Evolutionary conservation across 2,888 invertebrate genomes (phyloP).

Genomic region (Acholoe squamosa): DNA sequence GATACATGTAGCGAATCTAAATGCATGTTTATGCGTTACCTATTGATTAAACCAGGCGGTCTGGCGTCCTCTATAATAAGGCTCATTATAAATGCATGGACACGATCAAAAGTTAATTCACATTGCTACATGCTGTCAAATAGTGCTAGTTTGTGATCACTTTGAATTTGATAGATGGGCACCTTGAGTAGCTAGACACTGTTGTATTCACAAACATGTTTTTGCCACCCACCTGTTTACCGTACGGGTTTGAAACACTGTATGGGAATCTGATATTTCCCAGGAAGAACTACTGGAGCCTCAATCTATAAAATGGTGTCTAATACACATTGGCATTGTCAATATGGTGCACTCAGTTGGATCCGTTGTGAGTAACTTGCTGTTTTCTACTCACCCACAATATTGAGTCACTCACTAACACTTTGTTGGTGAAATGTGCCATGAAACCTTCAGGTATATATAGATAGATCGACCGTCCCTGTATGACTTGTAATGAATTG

Average conservation of each 20-base stretch:
- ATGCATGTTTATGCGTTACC: neutral
- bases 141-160: neutral
- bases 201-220: neutral
- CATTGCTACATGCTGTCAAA: neutral
- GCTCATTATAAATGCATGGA: neutral
- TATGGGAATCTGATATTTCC: too few relatives aligned
- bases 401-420: too few relatives aligned
- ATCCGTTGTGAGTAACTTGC: too few relatives aligned
- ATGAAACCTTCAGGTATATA: too few relatives aligned
- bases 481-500: too few relatives aligned
- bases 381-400: too few relatives aligned
- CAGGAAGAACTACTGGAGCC: too few relatives aligned
- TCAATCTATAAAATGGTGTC: too few relatives aligned
- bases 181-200: neutral
- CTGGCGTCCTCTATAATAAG: neutral
- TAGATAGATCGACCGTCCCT: too few relatives aligned
- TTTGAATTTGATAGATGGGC: neutral
- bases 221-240: neutral
- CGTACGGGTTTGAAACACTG: neutral
- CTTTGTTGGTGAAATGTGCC: too few relatives aligned
- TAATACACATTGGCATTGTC: too few relatives aligned
- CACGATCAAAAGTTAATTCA: neutral
- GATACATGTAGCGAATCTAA: neutral
- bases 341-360: too few relatives aligned
- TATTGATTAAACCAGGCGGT: neutral